Conservation (phyloP, 2,113 vertebrate genomes). For the Caranx ignobilis region DNA sequence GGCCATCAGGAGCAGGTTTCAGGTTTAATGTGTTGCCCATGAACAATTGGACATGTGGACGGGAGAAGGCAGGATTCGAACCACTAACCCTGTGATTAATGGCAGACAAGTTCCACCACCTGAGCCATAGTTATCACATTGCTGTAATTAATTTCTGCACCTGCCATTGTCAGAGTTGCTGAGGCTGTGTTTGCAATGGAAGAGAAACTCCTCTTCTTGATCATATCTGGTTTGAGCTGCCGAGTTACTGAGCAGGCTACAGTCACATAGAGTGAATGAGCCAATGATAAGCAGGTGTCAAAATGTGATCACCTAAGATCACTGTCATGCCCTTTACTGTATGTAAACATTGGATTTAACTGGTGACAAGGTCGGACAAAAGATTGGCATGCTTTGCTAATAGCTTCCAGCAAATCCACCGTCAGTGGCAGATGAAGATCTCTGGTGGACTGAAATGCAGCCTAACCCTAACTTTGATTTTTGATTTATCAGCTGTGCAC, state of each 20-base stretch:
- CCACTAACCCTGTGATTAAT: constrained; percentile 23
- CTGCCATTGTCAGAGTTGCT: not conserved
- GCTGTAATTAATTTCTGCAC: constrained; percentile 19
- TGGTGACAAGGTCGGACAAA: not conserved
- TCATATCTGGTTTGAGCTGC: not conserved
- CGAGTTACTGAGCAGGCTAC: not conserved
- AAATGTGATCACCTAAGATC: not conserved
- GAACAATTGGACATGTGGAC: constrained; percentile 7
- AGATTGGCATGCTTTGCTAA: too few species aligned
- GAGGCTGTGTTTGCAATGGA: not conserved
- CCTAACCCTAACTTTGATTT: too few species aligned
- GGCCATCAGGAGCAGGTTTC: constrained; percentile 4
- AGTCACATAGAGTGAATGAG: not conserved
- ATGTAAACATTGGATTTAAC: not conserved
- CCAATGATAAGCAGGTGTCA: not conserved
- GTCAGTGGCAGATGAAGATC: not conserved
- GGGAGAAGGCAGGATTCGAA: constrained; percentile 27
- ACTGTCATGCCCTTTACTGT: not conserved
- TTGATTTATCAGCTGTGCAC: too few species aligned
- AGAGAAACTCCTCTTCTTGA: not conserved
- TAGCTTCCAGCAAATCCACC: too few species aligned
- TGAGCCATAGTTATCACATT: constrained; percentile 12
- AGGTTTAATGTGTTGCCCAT: constrained; percentile 25
- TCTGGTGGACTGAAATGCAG: not conserved
- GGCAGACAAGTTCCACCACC: not conserved